phyloP scores from a whole-genome alignment of 2,888 invertebrate genomes.

The Eilema depressum region DNA sequence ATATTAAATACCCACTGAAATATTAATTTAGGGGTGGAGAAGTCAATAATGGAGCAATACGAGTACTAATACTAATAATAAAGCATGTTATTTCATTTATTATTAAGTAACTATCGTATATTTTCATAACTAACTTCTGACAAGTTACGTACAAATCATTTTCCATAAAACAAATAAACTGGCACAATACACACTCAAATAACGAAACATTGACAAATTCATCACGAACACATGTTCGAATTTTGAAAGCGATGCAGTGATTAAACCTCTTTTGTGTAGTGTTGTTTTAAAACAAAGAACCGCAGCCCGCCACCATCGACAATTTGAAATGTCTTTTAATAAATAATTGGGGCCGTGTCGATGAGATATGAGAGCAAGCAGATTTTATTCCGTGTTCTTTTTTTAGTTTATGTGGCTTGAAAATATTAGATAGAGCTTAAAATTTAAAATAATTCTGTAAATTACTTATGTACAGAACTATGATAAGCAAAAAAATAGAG shows the following conservation, averaged over 20 bases:
- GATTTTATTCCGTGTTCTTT: neutral
- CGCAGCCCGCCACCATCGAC: conserved; percentile 56
- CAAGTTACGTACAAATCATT: neutral
- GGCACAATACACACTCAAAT: conserved; percentile 12
- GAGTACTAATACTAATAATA: too few species aligned
- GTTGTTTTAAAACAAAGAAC: conserved; percentile 63
- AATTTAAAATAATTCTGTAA: neutral
- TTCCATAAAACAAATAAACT: conserved; percentile 8
- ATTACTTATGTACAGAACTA: neutral
- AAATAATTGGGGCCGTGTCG: conserved; percentile 67
- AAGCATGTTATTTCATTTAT: too few species aligned
- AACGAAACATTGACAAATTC: conserved; percentile 27
- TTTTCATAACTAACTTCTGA: too few species aligned
- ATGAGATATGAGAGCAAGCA: conserved; percentile 41
- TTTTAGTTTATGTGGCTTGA: neutral
- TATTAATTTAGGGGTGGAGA: too few species aligned
- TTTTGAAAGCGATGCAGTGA: conserved; percentile 38
- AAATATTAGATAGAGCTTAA: neutral
- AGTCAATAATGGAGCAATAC: too few species aligned
- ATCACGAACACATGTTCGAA: conserved; percentile 51
- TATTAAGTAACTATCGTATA: too few species aligned
- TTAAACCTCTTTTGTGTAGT: conserved; percentile 50
- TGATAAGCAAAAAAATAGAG: too few species aligned
- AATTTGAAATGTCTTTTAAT: conserved; percentile 71
- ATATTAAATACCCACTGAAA: too few species aligned